Evolutionary conservation across 2,888 invertebrate species (phyloP), one percentile per base, ranked within the genome.

Genomic region (Teleogryllus oceanicus): DNA sequence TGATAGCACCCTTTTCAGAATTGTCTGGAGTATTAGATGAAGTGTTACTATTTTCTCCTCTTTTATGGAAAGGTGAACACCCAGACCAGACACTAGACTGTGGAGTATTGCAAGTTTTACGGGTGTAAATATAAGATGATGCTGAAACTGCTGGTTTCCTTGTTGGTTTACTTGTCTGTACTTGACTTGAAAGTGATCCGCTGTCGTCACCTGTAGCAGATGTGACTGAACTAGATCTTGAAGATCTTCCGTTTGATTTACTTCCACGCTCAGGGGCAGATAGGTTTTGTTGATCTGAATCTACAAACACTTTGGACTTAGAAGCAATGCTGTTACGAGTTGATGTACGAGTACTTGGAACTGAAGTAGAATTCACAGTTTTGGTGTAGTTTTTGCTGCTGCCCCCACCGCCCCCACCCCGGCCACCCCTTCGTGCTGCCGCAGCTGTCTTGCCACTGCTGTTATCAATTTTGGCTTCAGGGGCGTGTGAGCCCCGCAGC

Each of bases 111-210:
- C 16, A 62, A 62, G 13, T 62, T n/a, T 62, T 62, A 18, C 16
- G 13, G 13, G 62, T 18, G n/a, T 62, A 62, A 62, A 62, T 77
- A 76, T 76, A 76, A 13, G 76, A 76, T 21, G 79, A 49, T 78
- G 75, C 50, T 37, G 80, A 78, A 21, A 77, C 74, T 50, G 79
- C 62, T 11, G 79, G 75, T 37, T 78, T 80, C n/a, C 80, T 74
- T 21, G 49, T 24, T 20, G 75, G 37, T 50, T 78, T 78, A 77
- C 49, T n/a, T 50, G 77, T 49, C 16, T 11, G 16, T 24, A 24
- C 8, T 76, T 16, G 24, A 76, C 24, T 24, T 62, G 62, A 76
- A 16, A 74, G 74, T 37, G 75, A 74, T 75, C 20, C 21, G 21
- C n/a, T n/a, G 20, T 74, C 78, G n/a, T 74, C 78, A 75, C 78